Conservation (phyloP, 2,888 invertebrate species). For the Campoplex capitator region DNA sequence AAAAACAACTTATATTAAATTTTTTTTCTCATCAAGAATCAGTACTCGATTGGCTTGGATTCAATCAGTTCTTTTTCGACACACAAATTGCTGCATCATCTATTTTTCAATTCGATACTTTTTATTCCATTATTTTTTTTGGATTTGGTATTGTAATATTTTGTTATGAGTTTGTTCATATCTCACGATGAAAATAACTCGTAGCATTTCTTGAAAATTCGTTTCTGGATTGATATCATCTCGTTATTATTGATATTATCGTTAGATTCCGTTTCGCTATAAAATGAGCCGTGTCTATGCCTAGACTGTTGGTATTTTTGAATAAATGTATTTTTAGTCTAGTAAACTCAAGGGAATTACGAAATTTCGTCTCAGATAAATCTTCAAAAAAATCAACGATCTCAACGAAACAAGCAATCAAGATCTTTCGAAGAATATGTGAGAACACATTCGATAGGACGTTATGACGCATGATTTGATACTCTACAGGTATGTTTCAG, state of each 20-base stretch:
- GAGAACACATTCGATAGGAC: constrained; percentile 39
- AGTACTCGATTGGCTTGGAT: neutral
- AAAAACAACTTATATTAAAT: neutral
- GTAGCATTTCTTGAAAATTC: neutral
- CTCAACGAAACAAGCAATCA: constrained; percentile 39
- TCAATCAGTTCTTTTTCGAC: neutral
- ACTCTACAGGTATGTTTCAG: neutral
- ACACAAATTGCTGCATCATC: neutral
- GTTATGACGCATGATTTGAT: constrained; percentile 36
- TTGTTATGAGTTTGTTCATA: too few relatives aligned
- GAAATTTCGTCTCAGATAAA: constrained; percentile 1
- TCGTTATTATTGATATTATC: neutral
- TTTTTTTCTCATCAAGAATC: neutral
- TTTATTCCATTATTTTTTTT: neutral
- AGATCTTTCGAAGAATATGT: constrained; percentile 18
- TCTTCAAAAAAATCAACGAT: constrained; percentile 42
- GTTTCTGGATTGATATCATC: neutral
- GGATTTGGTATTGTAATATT: too few relatives aligned
- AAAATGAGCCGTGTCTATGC: neutral
- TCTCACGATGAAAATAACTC: too few relatives aligned
- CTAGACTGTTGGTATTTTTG: neutral
- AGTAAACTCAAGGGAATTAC: constrained; percentile 6
- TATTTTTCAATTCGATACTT: neutral
- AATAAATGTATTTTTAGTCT: constrained; percentile 25
- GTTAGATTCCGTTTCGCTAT: neutral